phyloP scores from a whole-genome alignment of 2,888 invertebrate genomes.

The Acleris laterana region DNA sequence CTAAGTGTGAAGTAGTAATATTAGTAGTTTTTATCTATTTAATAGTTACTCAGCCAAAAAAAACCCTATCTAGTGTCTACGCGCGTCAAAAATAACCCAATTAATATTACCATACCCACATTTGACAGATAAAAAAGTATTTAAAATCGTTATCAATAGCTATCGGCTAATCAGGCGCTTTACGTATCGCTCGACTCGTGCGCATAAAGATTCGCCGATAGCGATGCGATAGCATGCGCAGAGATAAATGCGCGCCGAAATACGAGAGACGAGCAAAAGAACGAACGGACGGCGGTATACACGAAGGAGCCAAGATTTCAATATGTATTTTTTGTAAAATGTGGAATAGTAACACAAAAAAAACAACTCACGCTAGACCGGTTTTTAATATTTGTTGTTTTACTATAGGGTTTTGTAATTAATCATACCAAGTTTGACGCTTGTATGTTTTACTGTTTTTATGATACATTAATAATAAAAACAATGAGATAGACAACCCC shows the following conservation, averaged over 20 bases:
- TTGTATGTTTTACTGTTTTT: no score
- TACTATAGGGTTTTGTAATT: no score
- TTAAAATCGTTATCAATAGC: conserved; percentile 48
- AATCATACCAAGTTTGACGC: no score
- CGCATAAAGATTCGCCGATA: conserved; percentile 74
- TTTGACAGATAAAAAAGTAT: conserved; percentile 27
- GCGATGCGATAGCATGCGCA: conserved; percentile 71
- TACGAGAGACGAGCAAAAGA: conserved; percentile 75
- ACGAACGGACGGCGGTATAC: conserved; percentile 57
- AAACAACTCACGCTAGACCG: no score
- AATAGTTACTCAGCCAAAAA: no score
- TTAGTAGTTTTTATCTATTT: no score
- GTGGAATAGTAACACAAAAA: not conserved
- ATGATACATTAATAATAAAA: no score
- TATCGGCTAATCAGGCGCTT: conserved; percentile 68
- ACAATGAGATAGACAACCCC: no score
- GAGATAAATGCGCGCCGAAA: conserved; percentile 79
- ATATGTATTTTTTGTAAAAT: no score
- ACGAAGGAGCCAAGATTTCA: conserved; percentile 30
- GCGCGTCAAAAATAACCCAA: not conserved
- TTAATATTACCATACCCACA: not conserved
- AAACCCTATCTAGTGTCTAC: no score
- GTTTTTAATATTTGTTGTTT: no score
- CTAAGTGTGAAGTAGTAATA: no score
- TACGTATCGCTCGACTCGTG: conserved; percentile 57